Conservation (phyloP, 2,113 vertebrate genomes). For the Hippotragus niger region DNA sequence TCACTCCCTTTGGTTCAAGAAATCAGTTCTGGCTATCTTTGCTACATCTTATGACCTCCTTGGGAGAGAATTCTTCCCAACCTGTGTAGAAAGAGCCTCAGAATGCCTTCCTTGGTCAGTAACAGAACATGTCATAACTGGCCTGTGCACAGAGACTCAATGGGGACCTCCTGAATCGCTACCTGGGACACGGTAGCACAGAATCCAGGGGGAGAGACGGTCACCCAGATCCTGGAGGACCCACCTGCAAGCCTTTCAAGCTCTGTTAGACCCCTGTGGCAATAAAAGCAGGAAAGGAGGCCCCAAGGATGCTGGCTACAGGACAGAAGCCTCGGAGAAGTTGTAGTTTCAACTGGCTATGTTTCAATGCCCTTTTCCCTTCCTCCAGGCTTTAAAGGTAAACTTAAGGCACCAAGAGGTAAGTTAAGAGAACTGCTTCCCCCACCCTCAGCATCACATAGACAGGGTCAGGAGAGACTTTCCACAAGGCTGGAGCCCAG, state of each 20-base stretch:
- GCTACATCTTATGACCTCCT: background rate
- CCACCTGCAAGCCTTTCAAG: fast-evolving
- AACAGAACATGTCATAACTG: background rate
- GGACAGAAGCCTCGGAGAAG: background rate
- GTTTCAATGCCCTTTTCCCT: background rate
- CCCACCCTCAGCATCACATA: fast-evolving
- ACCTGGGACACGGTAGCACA: background rate
- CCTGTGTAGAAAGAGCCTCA: background rate
- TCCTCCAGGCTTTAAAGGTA: background rate
- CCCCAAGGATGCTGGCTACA: background rate
- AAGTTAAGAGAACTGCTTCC: background rate
- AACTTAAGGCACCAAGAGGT: background rate
- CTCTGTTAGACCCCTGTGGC: background rate
- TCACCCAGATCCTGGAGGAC: background rate
- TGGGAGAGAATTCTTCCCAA: background rate
- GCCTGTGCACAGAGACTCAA: background rate
- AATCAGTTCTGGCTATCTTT: no score
- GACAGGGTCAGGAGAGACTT: background rate
- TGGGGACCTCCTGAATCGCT: background rate
- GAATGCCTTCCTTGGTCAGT: background rate
- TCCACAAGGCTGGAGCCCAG: background rate
- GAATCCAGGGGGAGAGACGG: background rate
- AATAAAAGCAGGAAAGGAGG: background rate
- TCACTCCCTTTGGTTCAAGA: background rate
- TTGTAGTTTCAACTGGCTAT: conserved; percentile 38